These are phyloP conservation scores for Diadema setosum DNA, from an alignment of 35 echinoderm and acorn worm species.

Conservation along the genomic window DNA sequence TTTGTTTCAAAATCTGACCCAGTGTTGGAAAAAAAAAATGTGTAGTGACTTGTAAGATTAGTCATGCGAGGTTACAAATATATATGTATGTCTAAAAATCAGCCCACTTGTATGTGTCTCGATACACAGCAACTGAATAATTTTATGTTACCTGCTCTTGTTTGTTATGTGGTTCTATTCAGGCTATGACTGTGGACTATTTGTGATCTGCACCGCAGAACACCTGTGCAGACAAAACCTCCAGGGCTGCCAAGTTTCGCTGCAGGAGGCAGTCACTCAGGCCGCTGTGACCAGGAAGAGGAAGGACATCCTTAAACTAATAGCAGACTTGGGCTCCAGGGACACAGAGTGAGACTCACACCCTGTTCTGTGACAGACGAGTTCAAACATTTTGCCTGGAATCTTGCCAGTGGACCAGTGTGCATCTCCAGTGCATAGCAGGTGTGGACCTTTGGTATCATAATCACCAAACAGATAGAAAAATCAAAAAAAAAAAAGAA, in stretches of 20 bases:
- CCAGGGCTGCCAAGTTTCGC: background rate
- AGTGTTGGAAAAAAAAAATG: background rate
- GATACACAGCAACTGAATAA: background rate
- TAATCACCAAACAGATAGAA: no score
- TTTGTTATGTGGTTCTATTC: background rate
- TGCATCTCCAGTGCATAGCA: no score
- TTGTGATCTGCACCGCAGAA: slow-evolving; percentile 51
- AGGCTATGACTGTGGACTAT: slow-evolving; percentile 66
- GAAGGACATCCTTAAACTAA: no score
- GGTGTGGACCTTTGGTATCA: no score
- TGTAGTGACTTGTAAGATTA: background rate
- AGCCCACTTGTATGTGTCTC: background rate
- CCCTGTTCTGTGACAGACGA: no score
- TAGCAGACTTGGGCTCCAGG: no score
- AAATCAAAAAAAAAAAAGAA: no score
- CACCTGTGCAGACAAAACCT: slow-evolving; percentile 34
- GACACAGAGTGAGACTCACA: no score
- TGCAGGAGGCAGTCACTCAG: slow-evolving; percentile 26
- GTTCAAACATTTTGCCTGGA: no score
- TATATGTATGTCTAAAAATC: no score
- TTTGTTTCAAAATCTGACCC: background rate
- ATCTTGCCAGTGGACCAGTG: no score
- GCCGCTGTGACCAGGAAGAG: slow-evolving; percentile 19
- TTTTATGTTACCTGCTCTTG: background rate
- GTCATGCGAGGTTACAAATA: background rate